Conservation (phyloP, 1,140 invertebrate species). For the Drosophila nigrodunni region DNA sequence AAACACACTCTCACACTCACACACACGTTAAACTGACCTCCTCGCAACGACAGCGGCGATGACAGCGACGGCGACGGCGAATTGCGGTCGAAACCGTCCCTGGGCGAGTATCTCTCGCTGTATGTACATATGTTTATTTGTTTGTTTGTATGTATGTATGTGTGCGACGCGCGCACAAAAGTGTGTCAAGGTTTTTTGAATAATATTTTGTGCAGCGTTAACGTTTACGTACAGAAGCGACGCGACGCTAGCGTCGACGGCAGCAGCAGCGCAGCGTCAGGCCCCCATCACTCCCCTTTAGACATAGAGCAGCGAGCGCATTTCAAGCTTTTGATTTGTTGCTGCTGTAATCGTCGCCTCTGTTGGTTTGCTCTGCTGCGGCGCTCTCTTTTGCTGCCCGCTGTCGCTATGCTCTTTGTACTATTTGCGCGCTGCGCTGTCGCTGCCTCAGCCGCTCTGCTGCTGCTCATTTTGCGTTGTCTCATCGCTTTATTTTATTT, state of each 20-base stretch:
- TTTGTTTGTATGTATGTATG: constrained; percentile 46
- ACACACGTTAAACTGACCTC: constrained; percentile 76
- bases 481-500: constrained; percentile 54
- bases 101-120: constrained; percentile 76
- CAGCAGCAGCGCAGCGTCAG: constrained; percentile 32
- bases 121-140: constrained; percentile 28
- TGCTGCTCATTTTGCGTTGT: constrained; percentile 64
- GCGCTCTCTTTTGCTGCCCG: constrained; percentile 35
- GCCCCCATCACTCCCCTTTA: constrained; percentile 18
- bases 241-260: constrained; percentile 58
- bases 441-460: constrained; percentile 17
- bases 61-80: constrained; percentile 50
- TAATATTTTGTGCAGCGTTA: constrained; percentile 83
- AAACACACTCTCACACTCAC: constrained; percentile 19
- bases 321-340: constrained; percentile 67
- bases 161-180: constrained; percentile 79
- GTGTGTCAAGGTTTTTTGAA: constrained; percentile 84
- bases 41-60: constrained; percentile 37
- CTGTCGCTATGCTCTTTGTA: constrained; percentile 2
- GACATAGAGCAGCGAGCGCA: constrained; percentile 24
- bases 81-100: constrained; percentile 84
- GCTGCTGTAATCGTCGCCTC: constrained; percentile 71
- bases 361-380: constrained; percentile 27
- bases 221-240: constrained; percentile 61
- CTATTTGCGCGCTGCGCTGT: background rate